Conservation (phyloP, 2,113 vertebrate species). For the Rousettus leschenaultii region DNA sequence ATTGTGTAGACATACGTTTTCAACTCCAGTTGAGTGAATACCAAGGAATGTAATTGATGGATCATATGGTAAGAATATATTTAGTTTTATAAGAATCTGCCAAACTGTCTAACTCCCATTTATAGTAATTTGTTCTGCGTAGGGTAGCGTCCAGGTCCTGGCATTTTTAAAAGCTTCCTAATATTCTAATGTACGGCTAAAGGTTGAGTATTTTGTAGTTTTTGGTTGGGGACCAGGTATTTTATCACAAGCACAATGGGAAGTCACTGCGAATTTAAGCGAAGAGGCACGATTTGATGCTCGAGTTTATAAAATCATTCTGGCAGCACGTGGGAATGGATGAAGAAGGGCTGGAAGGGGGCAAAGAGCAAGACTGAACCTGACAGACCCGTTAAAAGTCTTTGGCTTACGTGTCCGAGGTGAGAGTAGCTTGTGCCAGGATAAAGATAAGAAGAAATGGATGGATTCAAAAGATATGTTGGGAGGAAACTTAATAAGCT, state of each 20-base stretch:
- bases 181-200: background rate
- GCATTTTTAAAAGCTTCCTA: background rate
- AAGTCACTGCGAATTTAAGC: background rate
- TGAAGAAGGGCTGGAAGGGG: background rate
- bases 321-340: background rate
- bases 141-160: background rate
- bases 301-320: background rate
- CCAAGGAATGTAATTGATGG: background rate
- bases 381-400: background rate
- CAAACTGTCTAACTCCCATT: background rate
- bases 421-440: background rate
- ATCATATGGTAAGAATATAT: background rate
- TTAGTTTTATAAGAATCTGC: background rate
- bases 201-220: background rate
- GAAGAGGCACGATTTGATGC: background rate
- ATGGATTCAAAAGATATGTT: background rate
- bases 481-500: background rate
- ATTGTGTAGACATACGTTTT: background rate
- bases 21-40: conserved; percentile 15
- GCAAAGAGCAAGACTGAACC: background rate
- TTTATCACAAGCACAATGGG: background rate
- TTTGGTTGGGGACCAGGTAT: background rate
- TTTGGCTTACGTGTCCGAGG: background rate
- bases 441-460: background rate
- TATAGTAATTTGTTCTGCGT: background rate